These are phyloP conservation scores for Philaenus spumarius DNA, from an alignment of 1,140 invertebrate species.

Conservation along the genomic window DNA sequence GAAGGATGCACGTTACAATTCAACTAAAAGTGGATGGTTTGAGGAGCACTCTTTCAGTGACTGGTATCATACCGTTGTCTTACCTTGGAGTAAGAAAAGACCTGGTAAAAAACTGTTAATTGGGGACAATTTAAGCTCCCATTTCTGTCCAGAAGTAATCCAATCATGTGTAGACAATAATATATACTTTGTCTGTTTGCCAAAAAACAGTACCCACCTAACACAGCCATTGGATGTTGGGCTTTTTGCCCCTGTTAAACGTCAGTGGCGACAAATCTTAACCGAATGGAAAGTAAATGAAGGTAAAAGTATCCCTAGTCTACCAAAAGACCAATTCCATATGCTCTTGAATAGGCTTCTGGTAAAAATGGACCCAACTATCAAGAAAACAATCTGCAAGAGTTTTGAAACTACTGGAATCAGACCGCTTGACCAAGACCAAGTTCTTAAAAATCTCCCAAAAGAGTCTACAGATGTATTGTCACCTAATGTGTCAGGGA, in stretches of 20 bases:
- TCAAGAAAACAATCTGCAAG: not conserved
- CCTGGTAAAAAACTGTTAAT: slow-evolving; percentile 27
- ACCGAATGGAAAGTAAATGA: slow-evolving; percentile 29
- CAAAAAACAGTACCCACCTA: slow-evolving; percentile 40
- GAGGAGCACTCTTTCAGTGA: slow-evolving; percentile 35
- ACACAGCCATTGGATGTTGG: slow-evolving; percentile 41
- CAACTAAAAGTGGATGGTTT: slow-evolving; percentile 36
- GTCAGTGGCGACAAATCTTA: slow-evolving; percentile 37
- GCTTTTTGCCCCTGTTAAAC: slow-evolving; percentile 38
- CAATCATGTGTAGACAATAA: slow-evolving; percentile 34
- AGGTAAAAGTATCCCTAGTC: not conserved
- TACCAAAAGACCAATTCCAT: slow-evolving; percentile 10
- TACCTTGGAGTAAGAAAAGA: slow-evolving; percentile 26
- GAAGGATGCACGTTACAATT: slow-evolving; percentile 34
- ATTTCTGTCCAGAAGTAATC: slow-evolving; percentile 34
- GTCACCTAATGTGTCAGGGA: not conserved
- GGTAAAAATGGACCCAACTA: not conserved
- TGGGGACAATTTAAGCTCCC: slow-evolving; percentile 39
- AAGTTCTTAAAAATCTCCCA: slow-evolving; percentile 4
- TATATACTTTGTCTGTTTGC: slow-evolving; percentile 38
- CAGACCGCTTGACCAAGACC: not conserved
- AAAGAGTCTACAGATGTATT: not conserved
- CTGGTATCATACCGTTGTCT: slow-evolving; percentile 33
- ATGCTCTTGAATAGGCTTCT: not conserved
- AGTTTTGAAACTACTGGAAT: slow-evolving; percentile 1